Evolutionary conservation across 1,140 invertebrate genomes (phyloP).

Genomic region (Drosophila ironensis): DNA sequence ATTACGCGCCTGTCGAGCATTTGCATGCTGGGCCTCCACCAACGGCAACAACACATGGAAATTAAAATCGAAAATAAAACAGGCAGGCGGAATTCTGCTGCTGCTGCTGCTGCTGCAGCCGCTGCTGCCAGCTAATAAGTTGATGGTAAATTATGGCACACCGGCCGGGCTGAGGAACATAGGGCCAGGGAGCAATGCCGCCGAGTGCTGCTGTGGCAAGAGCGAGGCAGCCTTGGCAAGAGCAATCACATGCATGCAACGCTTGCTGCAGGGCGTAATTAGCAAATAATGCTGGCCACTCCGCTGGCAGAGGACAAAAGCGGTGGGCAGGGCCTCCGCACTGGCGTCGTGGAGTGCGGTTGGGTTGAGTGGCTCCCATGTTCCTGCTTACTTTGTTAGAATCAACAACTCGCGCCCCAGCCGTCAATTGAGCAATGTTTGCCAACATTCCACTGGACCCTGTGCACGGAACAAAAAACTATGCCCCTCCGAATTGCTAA

Average conservation of each 20-base stretch:
- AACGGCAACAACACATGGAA: slow-evolving; percentile 50
- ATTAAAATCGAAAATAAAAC: slow-evolving; percentile 78
- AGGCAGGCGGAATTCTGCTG: slow-evolving; percentile 40
- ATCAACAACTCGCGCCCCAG: slow-evolving; percentile 52
- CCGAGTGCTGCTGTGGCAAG: neutral
- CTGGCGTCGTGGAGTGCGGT: neutral
- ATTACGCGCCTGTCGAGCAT: slow-evolving; percentile 68
- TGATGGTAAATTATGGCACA: slow-evolving; percentile 69
- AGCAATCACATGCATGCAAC: slow-evolving; percentile 76
- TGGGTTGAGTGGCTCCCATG: slow-evolving; percentile 1
- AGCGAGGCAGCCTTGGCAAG: slow-evolving; percentile 3
- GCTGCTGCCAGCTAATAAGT: slow-evolving; percentile 55
- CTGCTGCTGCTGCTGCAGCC: too few species aligned
- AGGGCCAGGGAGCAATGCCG: slow-evolving; percentile 11
- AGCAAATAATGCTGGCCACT: slow-evolving; percentile 65
- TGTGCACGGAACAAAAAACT: neutral
- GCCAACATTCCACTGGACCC: slow-evolving; percentile 45
- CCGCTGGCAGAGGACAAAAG: neutral
- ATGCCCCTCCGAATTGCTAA: too few species aligned
- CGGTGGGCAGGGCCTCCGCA: neutral
- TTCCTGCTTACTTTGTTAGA: slow-evolving; percentile 54
- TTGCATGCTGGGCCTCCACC: slow-evolving; percentile 33
- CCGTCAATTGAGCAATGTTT: slow-evolving; percentile 70
- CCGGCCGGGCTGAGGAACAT: neutral
- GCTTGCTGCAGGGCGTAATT: slow-evolving; percentile 73